These are phyloP conservation scores for fruit fly (Drosophila melanogaster) DNA, from an alignment of 1,140 invertebrate species.

Conservation along the genomic window Release_6_plus_ISO1_MT NT_037436.4:18706501-18707000, in stretches of 20 bases:
- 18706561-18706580: background rate
- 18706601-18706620: background rate
- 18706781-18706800: constrained; percentile 43
- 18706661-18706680: constrained; percentile 28
- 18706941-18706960: background rate
- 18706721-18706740: constrained; percentile 45
- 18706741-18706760: constrained; percentile 35
- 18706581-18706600: constrained; percentile 7
- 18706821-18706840: constrained; percentile 32
- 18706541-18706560: background rate
- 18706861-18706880: constrained; percentile 17
- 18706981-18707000: constrained; percentile 4
- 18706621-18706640: constrained; percentile 3
- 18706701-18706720: constrained; percentile 27
- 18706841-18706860: constrained; percentile 19
- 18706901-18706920: background rate
- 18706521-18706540: constrained; percentile 52
- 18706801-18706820: constrained; percentile 48
- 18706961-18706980: background rate
- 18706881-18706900: constrained; percentile 17
- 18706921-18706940: background rate
- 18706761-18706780: constrained; percentile 36
- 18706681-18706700: constrained; percentile 45
- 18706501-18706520: constrained; percentile 53
- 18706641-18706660: constrained; percentile 34